phyloP scores from a whole-genome alignment of 2,797 vertebrate species.

The Taeniopygia guttata region DNA sequence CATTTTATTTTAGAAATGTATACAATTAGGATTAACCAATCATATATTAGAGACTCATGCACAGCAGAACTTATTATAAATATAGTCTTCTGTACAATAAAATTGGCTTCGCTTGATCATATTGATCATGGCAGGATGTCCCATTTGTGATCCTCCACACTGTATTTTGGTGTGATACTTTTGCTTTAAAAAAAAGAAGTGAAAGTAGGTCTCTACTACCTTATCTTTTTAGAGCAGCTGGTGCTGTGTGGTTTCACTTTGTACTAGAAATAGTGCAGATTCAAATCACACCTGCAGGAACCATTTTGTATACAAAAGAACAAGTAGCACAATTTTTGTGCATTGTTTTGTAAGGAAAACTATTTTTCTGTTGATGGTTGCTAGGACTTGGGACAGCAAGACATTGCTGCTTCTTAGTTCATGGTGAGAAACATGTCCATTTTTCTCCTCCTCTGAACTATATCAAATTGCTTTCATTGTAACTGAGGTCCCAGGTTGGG shows the following conservation, averaged over 20 bases:
- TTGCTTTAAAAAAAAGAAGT: background rate
- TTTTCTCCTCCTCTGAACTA: background rate
- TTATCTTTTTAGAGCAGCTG: conserved; percentile 1
- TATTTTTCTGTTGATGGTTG: background rate
- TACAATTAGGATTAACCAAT: too few relatives aligned
- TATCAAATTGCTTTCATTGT: background rate
- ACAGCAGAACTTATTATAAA: too few relatives aligned
- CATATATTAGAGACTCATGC: too few relatives aligned
- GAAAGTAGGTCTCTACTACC: background rate
- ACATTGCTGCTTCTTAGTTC: background rate
- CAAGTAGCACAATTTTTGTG: background rate
- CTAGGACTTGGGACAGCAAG: background rate
- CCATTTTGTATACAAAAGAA: background rate
- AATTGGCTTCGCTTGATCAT: too few relatives aligned
- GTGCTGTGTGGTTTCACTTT: background rate
- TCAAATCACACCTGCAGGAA: background rate
- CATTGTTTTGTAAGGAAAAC: background rate
- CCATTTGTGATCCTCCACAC: too few relatives aligned
- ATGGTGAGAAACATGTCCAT: background rate
- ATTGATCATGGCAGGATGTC: too few relatives aligned
- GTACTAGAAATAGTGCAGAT: background rate
- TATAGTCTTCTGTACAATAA: too few relatives aligned
- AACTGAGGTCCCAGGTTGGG: background rate
- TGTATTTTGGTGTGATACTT: background rate
- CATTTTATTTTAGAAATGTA: too few relatives aligned